Conservation (phyloP, 2,113 vertebrate species). For the Leucoraja erinaceus region DNA sequence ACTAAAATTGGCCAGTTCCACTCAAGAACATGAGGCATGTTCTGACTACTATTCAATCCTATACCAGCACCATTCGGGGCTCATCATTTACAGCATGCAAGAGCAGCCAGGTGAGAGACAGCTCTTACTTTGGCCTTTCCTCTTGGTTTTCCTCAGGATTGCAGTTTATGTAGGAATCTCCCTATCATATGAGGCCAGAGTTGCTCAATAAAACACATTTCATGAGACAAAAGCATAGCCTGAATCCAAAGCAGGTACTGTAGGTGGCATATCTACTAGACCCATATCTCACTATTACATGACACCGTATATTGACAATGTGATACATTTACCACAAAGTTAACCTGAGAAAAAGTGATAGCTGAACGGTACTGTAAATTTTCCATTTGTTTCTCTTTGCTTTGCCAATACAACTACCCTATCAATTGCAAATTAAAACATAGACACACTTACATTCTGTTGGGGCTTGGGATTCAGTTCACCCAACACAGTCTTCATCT, state of each 20-base stretch:
- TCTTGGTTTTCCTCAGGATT: neutral
- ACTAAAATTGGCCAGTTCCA: no score
- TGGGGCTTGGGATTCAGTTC: neutral
- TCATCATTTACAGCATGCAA: neutral
- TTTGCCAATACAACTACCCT: neutral
- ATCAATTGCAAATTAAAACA: neutral
- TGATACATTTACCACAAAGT: neutral
- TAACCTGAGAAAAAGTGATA: neutral
- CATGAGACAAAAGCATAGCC: neutral
- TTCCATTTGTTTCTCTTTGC: neutral
- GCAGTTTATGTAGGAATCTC: neutral
- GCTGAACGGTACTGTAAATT: neutral
- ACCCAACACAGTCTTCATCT: no score
- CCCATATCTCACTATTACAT: neutral
- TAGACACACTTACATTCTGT: neutral
- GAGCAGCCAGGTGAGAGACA: neutral
- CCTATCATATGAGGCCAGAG: neutral
- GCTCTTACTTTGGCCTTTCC: neutral
- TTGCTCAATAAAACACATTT: neutral
- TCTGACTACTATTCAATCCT: neutral
- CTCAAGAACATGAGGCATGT: neutral
- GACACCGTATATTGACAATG: neutral
- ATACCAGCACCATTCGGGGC: neutral
- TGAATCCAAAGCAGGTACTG: neutral
- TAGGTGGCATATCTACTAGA: neutral